These are phyloP conservation scores for Acridotheres tristis DNA, from an alignment of 2,797 vertebrate genomes.

Conservation along the genomic window DNA sequence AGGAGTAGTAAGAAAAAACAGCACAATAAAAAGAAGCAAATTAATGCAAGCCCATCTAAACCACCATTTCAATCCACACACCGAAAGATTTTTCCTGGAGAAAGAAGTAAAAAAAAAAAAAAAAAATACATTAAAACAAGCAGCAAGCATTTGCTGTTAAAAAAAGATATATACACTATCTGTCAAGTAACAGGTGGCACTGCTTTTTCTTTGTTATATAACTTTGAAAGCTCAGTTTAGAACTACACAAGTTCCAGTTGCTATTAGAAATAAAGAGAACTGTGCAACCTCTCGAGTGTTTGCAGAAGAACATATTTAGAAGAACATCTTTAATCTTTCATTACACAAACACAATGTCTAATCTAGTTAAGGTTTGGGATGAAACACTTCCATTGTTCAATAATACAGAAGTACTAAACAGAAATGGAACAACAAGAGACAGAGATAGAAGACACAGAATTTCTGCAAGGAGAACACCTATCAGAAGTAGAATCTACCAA, in stretches of 20 bases:
- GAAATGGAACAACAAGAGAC: background rate
- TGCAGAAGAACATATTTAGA: background rate
- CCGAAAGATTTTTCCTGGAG: conserved; percentile 89
- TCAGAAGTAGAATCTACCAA: background rate
- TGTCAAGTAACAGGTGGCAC: background rate
- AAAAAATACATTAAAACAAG: background rate
- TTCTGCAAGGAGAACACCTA: background rate
- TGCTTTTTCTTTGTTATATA: background rate
- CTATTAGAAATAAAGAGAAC: background rate
- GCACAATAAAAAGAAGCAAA: conserved; percentile 83
- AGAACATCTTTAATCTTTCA: background rate
- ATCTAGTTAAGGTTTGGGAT: background rate
- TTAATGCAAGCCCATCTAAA: conserved; percentile 85
- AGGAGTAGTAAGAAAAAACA: conserved; percentile 97
- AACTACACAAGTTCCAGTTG: background rate
- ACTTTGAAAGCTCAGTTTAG: background rate
- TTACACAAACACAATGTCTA: background rate
- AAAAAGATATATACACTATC: background rate
- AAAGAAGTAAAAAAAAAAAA: background rate
- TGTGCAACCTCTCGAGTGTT: background rate
- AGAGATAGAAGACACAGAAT: background rate
- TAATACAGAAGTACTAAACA: background rate
- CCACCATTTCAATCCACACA: conserved; percentile 85
- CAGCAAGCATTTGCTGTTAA: background rate
- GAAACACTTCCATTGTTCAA: background rate